phyloP scores from a whole-genome alignment of 2,888 invertebrate genomes.

The Lithophane socia region DNA sequence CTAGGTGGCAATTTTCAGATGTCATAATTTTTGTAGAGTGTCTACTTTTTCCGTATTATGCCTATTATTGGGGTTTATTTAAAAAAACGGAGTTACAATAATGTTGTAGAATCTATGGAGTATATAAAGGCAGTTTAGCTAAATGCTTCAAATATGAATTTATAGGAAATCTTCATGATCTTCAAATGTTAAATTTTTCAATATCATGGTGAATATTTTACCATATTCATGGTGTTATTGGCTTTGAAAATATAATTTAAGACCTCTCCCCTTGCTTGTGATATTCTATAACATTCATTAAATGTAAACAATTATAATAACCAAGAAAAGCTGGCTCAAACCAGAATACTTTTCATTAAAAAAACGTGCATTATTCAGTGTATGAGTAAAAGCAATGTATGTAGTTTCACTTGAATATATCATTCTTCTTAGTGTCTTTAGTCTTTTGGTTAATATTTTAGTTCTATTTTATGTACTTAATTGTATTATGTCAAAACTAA shows the following conservation, averaged over 20 bases:
- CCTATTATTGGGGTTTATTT: conserved; percentile 15
- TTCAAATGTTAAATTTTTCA: conserved; percentile 34
- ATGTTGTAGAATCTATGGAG: neutral
- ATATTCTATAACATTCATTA: conserved; percentile 11
- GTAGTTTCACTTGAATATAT: neutral
- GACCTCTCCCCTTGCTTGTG: neutral
- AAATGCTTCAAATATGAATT: neutral
- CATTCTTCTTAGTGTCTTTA: neutral
- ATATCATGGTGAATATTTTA: conserved; percentile 35
- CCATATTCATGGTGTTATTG: conserved; percentile 16
- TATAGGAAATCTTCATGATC: conserved; percentile 35
- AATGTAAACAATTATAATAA: conserved; percentile 13
- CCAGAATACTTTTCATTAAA: neutral
- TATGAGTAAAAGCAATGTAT: neutral
- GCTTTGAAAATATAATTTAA: neutral
- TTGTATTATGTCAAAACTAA: neutral
- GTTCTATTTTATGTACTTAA: neutral
- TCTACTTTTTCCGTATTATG: conserved; percentile 51
- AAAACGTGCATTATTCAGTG: conserved; percentile 6
- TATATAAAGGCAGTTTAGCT: neutral
- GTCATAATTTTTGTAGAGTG: conserved; percentile 76
- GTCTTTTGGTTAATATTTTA: neutral
- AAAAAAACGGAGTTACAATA: conserved; percentile 7
- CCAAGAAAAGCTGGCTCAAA: conserved; percentile 14
- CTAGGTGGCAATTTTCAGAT: conserved; percentile 87